Conservation (phyloP, 2,113 vertebrate species). For the Oophaga pumilio region DNA sequence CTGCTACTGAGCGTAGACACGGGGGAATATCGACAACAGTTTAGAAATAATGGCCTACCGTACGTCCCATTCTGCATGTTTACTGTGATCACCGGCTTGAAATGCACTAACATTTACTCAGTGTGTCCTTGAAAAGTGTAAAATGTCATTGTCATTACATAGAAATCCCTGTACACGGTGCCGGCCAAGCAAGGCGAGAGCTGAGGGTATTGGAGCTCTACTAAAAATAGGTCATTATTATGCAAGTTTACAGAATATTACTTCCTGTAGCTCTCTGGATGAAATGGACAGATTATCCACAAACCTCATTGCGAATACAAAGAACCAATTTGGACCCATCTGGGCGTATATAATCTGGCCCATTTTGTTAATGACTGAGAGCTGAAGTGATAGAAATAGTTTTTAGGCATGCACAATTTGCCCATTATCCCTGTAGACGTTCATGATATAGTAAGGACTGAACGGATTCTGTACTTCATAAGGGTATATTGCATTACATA, state of each 20-base stretch:
- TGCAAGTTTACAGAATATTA: slow-evolving; percentile 43
- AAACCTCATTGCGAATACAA: slow-evolving; percentile 43
- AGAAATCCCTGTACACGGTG: not conserved
- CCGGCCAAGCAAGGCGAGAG: slow-evolving; percentile 12
- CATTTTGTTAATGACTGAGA: slow-evolving; percentile 52
- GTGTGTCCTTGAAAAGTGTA: slow-evolving; percentile 27
- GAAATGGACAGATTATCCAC: slow-evolving; percentile 41
- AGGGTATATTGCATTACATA: not conserved
- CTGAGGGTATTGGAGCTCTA: slow-evolving; percentile 5
- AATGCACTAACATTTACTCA: slow-evolving; percentile 41
- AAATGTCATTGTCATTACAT: slow-evolving; percentile 43
- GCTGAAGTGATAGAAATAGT: slow-evolving; percentile 47
- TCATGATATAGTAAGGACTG: slow-evolving; percentile 5
- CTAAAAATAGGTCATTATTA: not conserved
- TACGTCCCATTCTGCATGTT: slow-evolving; percentile 36
- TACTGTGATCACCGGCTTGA: slow-evolving; percentile 39
- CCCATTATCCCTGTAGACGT: slow-evolving; percentile 32
- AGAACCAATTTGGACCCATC: slow-evolving; percentile 51
- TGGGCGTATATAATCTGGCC: slow-evolving; percentile 52
- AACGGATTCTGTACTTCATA: not conserved
- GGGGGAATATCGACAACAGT: slow-evolving; percentile 5
- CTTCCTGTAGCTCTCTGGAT: slow-evolving; percentile 13
- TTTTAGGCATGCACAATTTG: slow-evolving; percentile 50
- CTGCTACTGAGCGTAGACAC: slow-evolving; percentile 3
- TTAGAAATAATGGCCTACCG: slow-evolving; percentile 21